Evolutionary conservation across 2,797 vertebrate species (phyloP), one percentile per base, ranked within the genome.

Genomic region (Gadopsis bispinosus): DNA sequence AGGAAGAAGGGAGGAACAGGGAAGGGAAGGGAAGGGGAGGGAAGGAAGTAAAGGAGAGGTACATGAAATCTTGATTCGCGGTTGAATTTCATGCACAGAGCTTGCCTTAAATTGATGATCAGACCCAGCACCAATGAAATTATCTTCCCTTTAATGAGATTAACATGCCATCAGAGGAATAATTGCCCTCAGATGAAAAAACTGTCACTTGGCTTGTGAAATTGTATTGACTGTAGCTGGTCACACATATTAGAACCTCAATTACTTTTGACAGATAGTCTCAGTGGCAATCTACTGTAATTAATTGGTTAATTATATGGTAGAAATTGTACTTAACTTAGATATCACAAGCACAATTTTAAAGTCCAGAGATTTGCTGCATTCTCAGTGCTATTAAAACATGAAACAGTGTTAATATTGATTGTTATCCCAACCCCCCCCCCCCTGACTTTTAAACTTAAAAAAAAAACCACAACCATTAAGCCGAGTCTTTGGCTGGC

Each of bases 141-240:
- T 74, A 89, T 76, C 69, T 61, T 51, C 61, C 80, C 79, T 91
- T 92, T 90, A 88, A 58, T 55, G 37, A 80, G 71, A 87, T 88
- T 82, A 89, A 82, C 17, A 64, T 82, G 80, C 68, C 76, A 69
- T 83, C 72, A 79, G 70, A 83, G 62, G 75, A 76, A 84, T 83
- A 88, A 85, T 80, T 84, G 61, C 64, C 50, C 70, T 76, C 67
- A 65, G 53, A 19, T 84, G 55, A 81, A 80, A 48, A 84, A 89
- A 66, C 50, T 59, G 61, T 54, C 56, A 65, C 50, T 85, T 89
- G 67, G 61, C 85, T 89, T 76, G 76, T 65, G 43, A 87, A 80
- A 88, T 85, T 63, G 88, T 84, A 91, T 80, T 88, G 88, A 92
- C 69, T 87, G 64, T 75, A 56, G 62, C 76, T 77, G 77, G 85